Evolutionary conservation across 1,140 invertebrate species (phyloP).

Genomic region (Andrena cerasifolii): DNA sequence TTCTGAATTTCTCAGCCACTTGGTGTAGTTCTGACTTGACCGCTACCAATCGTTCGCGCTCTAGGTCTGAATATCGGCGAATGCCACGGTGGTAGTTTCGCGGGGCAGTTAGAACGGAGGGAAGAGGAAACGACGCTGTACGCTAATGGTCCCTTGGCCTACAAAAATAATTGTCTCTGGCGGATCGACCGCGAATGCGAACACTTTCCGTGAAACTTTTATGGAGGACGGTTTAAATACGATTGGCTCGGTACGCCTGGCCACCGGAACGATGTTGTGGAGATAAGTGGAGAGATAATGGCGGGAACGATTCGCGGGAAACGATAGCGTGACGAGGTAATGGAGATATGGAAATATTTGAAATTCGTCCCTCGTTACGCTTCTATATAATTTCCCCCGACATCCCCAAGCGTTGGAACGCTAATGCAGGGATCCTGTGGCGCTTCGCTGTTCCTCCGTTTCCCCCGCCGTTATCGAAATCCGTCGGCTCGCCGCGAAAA

Average conservation of each 20-base stretch:
- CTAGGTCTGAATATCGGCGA: neutral
- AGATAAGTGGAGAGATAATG: slow-evolving; percentile 25
- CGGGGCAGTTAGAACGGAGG: neutral
- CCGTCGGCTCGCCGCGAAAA: neutral
- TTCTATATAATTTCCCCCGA: neutral
- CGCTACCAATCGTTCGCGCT: neutral
- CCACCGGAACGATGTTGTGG: slow-evolving; percentile 2
- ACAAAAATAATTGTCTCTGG: slow-evolving; percentile 21
- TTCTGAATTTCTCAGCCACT: no score
- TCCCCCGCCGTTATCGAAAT: neutral
- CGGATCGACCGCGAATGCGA: neutral
- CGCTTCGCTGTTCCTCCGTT: neutral
- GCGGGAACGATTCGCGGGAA: neutral
- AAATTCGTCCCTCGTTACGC: slow-evolving; percentile 18
- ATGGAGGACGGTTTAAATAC: slow-evolving; percentile 6
- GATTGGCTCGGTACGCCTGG: neutral
- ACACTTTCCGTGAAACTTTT: neutral
- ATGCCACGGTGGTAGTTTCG: neutral
- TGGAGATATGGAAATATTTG: slow-evolving; percentile 27
- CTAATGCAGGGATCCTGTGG: no score
- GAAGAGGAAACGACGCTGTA: neutral
- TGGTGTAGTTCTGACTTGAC: neutral
- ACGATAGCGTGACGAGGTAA: slow-evolving; percentile 30
- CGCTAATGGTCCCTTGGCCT: neutral
- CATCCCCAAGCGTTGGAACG: neutral